Evolutionary conservation across 2,113 vertebrate genomes (phyloP), one percentile per base, ranked within the genome.

Genomic region (Nesogale talazaci): DNA sequence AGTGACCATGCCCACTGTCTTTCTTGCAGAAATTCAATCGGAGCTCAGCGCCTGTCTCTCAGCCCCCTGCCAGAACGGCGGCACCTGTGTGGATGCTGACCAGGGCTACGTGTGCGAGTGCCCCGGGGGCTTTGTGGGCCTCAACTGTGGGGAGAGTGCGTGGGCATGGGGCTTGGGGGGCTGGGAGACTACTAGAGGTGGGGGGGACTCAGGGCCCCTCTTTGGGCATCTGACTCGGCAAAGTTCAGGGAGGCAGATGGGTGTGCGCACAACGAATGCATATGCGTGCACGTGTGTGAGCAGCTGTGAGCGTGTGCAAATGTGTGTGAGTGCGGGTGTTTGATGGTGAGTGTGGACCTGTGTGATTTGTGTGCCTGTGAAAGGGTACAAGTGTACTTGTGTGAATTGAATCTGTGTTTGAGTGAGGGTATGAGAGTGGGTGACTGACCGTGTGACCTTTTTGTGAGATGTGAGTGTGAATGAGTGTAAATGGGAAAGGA

Each of bases 61-160:
- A 1, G 94, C 95, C 3, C 98, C 98, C 0, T 98, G 98, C 96
- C 98, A 97, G 93, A 98, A 98, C 0, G 97, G 97, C 0, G 98
- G 98, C 77, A 98, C 96, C 86, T 98, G 98, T 40, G 95, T 98
- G 95, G 98, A 97, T 17, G 97, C 94, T 0, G 98, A 98, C 17
- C 90, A 78, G 59, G 98, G 98, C 91, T 99, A 98, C 25, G 78
- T 98, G 94, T 99, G 99, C 38, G 98, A 98, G 67, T 99, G 99
- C 87, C 97, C 29, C 0, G 96, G 98, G 3, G 99, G 99, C 93
- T 99, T 98, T 96, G 97, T 95, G 0, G 99, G 99, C 77, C 97
- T 95, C 56, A 97, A 98, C 95, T 99, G 99, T 95, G 98, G 97
- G 95, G 98, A 98, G 90, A 98, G 99, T 99, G 96, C 95, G 98